These are phyloP conservation scores for Cyphomyrus plagiostoma DNA, from an alignment of 2,113 vertebrate species.

Conservation along the genomic window DNA sequence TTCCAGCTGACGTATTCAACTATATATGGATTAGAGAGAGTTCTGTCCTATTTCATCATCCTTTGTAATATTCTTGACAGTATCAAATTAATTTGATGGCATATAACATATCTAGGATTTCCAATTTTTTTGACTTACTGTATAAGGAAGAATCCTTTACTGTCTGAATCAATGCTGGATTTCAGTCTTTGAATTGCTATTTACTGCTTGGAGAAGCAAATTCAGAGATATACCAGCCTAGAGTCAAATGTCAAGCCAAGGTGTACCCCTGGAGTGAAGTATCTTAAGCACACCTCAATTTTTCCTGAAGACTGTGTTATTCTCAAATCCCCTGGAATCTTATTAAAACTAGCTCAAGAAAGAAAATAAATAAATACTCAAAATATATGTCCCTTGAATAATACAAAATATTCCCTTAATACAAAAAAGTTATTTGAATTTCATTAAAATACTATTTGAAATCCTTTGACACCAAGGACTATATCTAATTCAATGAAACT, in stretches of 20 bases:
- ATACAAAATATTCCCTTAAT: conserved; percentile 63
- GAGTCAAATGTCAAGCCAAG: conserved; percentile 56
- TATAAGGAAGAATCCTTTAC: conserved; percentile 14
- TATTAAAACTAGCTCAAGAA: conserved; percentile 66
- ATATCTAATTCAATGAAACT: conserved; percentile 62
- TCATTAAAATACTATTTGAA: conserved; percentile 45
- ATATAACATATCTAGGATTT: background rate
- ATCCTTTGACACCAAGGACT: conserved; percentile 53
- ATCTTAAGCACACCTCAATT: conserved; percentile 41
- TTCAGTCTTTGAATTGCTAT: conserved; percentile 36
- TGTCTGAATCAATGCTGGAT: conserved; percentile 59
- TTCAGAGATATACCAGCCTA: conserved; percentile 56
- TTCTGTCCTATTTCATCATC: background rate
- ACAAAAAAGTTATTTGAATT: conserved; percentile 56
- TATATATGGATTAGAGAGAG: background rate
- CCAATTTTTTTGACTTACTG: conserved; percentile 36
- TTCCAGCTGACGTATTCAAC: background rate
- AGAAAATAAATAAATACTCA: conserved; percentile 63
- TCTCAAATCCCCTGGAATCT: conserved; percentile 65
- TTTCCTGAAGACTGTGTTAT: conserved; percentile 21
- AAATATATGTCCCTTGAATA: conserved; percentile 65
- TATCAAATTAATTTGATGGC: background rate
- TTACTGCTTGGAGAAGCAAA: conserved; percentile 55
- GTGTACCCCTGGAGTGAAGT: conserved; percentile 66
- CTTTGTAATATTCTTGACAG: background rate